phyloP scores from a whole-genome alignment of 1,140 invertebrate genomes.

The Cardiocondyla obscurior region DNA sequence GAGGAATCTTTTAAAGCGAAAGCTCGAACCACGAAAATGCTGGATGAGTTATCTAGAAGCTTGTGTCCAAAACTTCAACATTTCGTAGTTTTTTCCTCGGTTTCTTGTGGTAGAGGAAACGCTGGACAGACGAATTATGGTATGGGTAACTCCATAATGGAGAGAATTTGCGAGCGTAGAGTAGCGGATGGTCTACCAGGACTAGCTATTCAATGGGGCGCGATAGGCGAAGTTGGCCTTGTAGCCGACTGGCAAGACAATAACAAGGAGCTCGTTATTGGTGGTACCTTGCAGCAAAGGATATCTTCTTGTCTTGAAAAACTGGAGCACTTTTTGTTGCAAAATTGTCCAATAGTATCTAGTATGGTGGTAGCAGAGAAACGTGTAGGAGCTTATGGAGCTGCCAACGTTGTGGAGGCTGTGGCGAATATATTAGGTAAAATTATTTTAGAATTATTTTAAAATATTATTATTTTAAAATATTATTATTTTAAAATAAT shows the following conservation, averaged over 20 bases:
- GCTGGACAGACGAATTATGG: conserved; percentile 92
- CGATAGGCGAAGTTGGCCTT: conserved; percentile 85
- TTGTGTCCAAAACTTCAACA: conserved; percentile 84
- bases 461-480: too few species aligned
- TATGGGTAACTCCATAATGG: conserved; percentile 86
- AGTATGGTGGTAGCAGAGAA: conserved; percentile 87
- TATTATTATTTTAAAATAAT: too few species aligned
- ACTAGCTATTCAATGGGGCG: conserved; percentile 86
- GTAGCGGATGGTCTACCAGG: conserved; percentile 83
- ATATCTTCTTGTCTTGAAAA: conserved; percentile 86
- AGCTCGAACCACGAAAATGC: conserved; percentile 81
- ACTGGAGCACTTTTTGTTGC: conserved; percentile 85
- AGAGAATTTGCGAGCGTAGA: conserved; percentile 85
- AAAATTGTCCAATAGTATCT: conserved; percentile 85
- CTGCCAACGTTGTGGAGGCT: conserved; percentile 79
- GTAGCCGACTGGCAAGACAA: conserved; percentile 88
- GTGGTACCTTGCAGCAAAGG: conserved; percentile 88
- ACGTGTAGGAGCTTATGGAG: conserved; percentile 70
- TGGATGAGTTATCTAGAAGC: conserved; percentile 84
- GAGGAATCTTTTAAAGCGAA: conserved; percentile 83
- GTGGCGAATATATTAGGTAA: conserved; percentile 84
- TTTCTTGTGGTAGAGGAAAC: conserved; percentile 91
- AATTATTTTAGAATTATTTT: too few species aligned
- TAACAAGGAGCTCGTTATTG: conserved; percentile 85
- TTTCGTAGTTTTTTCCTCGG: conserved; percentile 90